Evolutionary conservation across 2,797 vertebrate species (phyloP), one percentile per base, ranked within the genome.

Genomic region (Fringilla coelebs): DNA sequence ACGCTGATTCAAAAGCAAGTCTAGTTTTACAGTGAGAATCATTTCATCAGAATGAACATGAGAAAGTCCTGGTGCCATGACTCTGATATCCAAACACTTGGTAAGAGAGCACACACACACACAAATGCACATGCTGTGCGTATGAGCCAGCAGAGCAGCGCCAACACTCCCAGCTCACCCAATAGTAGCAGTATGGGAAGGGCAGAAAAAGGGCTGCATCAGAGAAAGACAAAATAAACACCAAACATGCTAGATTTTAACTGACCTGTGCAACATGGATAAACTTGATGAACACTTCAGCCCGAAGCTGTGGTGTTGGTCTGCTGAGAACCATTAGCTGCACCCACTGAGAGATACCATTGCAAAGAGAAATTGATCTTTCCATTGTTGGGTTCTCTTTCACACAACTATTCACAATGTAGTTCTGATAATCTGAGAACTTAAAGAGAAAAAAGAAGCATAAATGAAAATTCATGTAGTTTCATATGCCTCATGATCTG

Each of bases 251-350:
- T 52, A 79, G 72, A 90, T 67, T 57, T 72, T 60, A 93, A 92
- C 97, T 97, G 97, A 99, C 99, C 99, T 99, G 98, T 49, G 99
- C 99, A 90, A 99, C 99, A 40, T 98, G 98, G 97, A 99, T 99
- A 90, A 99, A 99, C 97, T 99, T 99, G 95, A 98, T 98, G 98
- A 99, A 99, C 96, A 99, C 99, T 97, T 99, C 99, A n/a, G 99
- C 99, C 86, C 99, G 98, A 90, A 99, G 98, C 97, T 99, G 99
- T 20, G 99, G 98, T 3, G 99, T 99, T 43, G 99, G 99, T 79
- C 99, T 98, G 95, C 99, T 99, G 92, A 99, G 98, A 95, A 99
- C 99, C 99, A 99, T 99, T 58, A 99, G 98, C 71, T 99, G 99
- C 26, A 99, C 99, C 99, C 99, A 99, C 97, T 99, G 99, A 95